Evolutionary conservation across 2,888 invertebrate genomes (phyloP).

Genomic region (Lycia hirtaria): DNA sequence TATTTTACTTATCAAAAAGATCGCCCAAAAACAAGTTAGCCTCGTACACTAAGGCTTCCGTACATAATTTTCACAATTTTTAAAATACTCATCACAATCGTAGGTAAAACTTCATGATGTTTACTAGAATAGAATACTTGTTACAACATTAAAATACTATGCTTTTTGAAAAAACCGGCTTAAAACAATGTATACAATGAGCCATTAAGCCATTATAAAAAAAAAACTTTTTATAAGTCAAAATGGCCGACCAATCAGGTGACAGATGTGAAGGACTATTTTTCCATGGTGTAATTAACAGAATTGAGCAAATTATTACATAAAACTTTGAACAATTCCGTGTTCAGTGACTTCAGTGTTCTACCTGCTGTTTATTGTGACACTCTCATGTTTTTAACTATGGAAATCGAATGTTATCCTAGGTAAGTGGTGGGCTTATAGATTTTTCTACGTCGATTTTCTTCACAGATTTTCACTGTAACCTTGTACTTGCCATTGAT

Average conservation of each 20-base stretch:
- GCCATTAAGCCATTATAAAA: too few species aligned
- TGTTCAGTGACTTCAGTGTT: conserved; percentile 50
- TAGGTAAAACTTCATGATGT: too few species aligned
- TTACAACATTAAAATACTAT: too few species aligned
- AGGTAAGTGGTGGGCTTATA: conserved; percentile 44
- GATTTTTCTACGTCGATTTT: conserved; percentile 25
- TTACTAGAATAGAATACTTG: too few species aligned
- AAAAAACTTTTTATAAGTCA: conserved; percentile 18
- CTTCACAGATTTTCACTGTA: conserved; percentile 34
- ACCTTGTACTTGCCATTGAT: conserved; percentile 52
- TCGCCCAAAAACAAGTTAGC: too few species aligned
- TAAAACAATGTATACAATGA: too few species aligned
- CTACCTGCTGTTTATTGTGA: conserved; percentile 42
- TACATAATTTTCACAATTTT: too few species aligned
- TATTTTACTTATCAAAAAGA: too few species aligned
- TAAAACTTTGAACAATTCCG: conserved; percentile 61
- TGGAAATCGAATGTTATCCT: conserved; percentile 45
- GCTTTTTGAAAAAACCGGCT: too few species aligned
- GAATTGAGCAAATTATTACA: conserved; percentile 77
- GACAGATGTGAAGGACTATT: conserved; percentile 71
- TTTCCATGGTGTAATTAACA: conserved; percentile 70
- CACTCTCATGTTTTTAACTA: conserved; percentile 43
- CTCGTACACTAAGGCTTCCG: too few species aligned
- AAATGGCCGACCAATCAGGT: conserved; percentile 75
- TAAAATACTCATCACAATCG: too few species aligned